phyloP scores from a whole-genome alignment of 1,140 invertebrate species.

The Hylaeus volcanicus region DNA sequence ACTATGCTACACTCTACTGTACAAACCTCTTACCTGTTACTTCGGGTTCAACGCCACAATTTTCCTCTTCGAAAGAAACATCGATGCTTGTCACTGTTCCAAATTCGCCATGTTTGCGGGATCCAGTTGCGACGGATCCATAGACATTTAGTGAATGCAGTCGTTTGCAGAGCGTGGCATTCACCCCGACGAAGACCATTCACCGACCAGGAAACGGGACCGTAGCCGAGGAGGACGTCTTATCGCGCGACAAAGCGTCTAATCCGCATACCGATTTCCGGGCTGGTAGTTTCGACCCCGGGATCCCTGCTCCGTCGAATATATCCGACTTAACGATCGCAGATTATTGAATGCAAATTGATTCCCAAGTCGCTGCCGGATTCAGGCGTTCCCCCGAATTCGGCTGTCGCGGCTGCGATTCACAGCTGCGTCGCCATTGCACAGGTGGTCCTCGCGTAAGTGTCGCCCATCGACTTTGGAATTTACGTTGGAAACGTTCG shows the following conservation, averaged over 20 bases:
- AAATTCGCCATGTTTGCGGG: neutral
- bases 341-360: constrained; percentile 69
- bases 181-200: constrained; percentile 53
- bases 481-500: neutral
- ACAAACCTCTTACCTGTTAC: no score
- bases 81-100: neutral
- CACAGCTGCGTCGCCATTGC: constrained; percentile 10
- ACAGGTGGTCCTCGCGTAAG: constrained; percentile 2
- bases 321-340: constrained; percentile 65
- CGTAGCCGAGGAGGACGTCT: constrained; percentile 31
- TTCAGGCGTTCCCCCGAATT: constrained; percentile 2
- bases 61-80: neutral
- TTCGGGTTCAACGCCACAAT: no score
- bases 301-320: constrained; percentile 38
- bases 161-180: constrained; percentile 40
- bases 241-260: constrained; percentile 64
- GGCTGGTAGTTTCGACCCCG: constrained; percentile 40
- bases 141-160: constrained; percentile 30
- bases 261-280: constrained; percentile 66
- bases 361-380: constrained; percentile 54
- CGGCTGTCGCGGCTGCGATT: neutral
- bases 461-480: neutral
- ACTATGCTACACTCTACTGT: no score
- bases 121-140: constrained; percentile 4
- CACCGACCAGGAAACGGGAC: constrained; percentile 53